Evolutionary conservation across 2,888 invertebrate species (phyloP).

Genomic region (Trissonchulus sp.): DNA sequence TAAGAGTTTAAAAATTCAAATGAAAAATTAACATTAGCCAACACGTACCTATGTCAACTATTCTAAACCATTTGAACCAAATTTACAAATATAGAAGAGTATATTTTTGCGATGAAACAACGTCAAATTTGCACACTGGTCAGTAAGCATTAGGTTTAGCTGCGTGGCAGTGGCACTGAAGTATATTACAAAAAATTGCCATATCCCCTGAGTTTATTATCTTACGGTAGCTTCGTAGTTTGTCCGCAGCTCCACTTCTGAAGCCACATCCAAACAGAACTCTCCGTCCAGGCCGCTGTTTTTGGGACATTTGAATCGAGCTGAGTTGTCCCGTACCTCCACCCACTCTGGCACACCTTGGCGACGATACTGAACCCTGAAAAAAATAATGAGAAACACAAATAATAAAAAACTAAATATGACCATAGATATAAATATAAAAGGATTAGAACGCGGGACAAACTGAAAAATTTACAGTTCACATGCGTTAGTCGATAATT

Average conservation of each 20-base stretch:
- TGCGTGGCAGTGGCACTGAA: too few relatives aligned
- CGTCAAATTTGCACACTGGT: too few relatives aligned
- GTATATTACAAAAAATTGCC: too few relatives aligned
- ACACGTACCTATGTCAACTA: too few relatives aligned
- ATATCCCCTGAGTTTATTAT: too few relatives aligned
- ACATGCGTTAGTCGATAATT: too few relatives aligned
- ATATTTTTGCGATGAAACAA: background rate
- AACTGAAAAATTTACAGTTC: background rate
- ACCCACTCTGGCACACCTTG: background rate
- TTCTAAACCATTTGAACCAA: too few relatives aligned
- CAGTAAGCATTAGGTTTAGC: too few relatives aligned
- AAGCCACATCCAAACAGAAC: background rate
- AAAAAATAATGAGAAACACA: background rate
- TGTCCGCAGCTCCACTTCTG: background rate
- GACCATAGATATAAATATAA: background rate
- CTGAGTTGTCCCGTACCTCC: background rate
- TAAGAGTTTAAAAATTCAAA: too few relatives aligned
- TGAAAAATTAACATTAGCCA: too few relatives aligned
- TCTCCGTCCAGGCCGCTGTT: background rate
- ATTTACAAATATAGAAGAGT: background rate
- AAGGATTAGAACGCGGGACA: too few relatives aligned
- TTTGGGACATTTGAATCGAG: background rate
- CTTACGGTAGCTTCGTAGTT: background rate
- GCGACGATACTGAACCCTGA: background rate
- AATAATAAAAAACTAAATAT: background rate